Percentiles rank a stretch among this genome's conserved stretches.
These are phyloP conservation scores for Nyctibius bracteatus DNA, from an alignment of 2,113 vertebrate species.

Conservation along the genomic window DNA sequence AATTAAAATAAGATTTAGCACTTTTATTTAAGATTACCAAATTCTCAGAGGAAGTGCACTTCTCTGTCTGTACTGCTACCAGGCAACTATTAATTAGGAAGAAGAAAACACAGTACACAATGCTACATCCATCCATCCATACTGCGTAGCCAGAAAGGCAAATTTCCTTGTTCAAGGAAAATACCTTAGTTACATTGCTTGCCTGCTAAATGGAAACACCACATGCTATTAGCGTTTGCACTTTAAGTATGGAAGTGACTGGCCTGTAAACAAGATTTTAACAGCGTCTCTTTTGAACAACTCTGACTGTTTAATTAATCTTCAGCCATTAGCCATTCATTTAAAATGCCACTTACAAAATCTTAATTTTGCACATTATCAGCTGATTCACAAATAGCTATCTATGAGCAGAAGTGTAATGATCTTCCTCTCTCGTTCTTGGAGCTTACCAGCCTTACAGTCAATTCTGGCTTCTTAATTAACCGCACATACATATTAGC, in stretches of 20 bases:
- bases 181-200: background rate
- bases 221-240: constrained; percentile 42
- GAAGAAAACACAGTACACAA: background rate
- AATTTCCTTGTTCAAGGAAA: background rate
- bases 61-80: background rate
- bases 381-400: constrained; percentile 75
- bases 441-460: constrained; percentile 65
- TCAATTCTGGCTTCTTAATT: constrained; percentile 77
- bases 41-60: constrained; percentile 1
- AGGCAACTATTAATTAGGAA: constrained; percentile 11
- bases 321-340: constrained; percentile 78
- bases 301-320: constrained; percentile 80
- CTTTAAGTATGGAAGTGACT: constrained; percentile 45
- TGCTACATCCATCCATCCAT: background rate
- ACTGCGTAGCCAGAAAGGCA: background rate
- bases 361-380: constrained; percentile 80
- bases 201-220: constrained; percentile 48
- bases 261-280: constrained; percentile 72
- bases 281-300: constrained; percentile 76
- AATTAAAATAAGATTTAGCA: background rate
- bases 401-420: constrained; percentile 68
- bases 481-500: constrained; percentile 69
- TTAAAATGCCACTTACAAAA: constrained; percentile 78
- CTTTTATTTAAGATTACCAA: constrained; percentile 13
- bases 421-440: constrained; percentile 55